A percentile compares a stretch with the other conserved stretches of the same genome.
phyloP scores from a whole-genome alignment of 2,113 vertebrate genomes.

The Dipodomys merriami region DNA sequence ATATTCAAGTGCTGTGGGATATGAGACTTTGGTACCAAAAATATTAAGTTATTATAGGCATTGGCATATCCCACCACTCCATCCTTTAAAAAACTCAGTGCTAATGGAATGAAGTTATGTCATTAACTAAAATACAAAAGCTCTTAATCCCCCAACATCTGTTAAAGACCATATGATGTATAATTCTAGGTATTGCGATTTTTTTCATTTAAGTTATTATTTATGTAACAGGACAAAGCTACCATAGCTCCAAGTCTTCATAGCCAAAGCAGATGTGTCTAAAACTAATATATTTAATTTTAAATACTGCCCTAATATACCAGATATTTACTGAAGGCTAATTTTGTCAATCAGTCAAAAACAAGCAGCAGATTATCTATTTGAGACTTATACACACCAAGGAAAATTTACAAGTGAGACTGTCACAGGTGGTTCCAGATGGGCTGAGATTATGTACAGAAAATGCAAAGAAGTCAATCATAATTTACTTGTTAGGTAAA shows the following conservation, averaged over 20 bases:
- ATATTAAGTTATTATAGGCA: background rate
- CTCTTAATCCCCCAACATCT: conserved; percentile 41
- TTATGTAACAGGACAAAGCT: background rate
- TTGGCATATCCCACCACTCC: background rate
- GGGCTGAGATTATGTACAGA: conserved; percentile 46
- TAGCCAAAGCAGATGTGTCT: background rate
- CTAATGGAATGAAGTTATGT: background rate
- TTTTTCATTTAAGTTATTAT: conserved; percentile 50
- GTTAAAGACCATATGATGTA: conserved; percentile 38
- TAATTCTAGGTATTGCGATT: conserved; percentile 33
- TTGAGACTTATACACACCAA: conserved; percentile 14
- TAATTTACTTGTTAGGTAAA: conserved; percentile 47
- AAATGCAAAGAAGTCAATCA: conserved; percentile 54
- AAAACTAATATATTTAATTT: background rate
- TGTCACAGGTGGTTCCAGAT: conserved; percentile 52
- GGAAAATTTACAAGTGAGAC: conserved; percentile 51
- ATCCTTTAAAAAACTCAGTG: background rate
- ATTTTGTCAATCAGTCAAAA: conserved; percentile 47
- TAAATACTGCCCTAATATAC: background rate
- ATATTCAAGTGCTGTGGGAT: background rate
- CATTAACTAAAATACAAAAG: conserved; percentile 50
- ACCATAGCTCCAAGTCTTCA: conserved; percentile 5
- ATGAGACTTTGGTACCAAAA: background rate
- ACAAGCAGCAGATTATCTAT: conserved; percentile 1
- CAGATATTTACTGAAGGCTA: conserved; percentile 42